Conservation (phyloP, 2,888 invertebrate species). For the Onthophagus sagittarius region DNA sequence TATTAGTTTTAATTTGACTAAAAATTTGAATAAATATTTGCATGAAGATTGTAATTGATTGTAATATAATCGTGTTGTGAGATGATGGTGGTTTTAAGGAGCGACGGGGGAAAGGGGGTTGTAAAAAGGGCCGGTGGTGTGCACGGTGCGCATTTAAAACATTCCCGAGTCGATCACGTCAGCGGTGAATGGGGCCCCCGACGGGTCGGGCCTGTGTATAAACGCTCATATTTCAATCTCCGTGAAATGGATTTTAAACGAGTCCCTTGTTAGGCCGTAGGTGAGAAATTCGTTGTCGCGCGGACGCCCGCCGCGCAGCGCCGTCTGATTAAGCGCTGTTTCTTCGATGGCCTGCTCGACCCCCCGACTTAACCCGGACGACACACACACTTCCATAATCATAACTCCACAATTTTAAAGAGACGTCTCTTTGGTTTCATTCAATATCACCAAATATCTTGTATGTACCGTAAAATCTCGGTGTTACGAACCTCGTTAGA, state of each 20-base stretch:
- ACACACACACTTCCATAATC: constrained; percentile 39
- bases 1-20: too few species aligned
- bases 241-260: constrained; percentile 46
- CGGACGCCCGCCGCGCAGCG: constrained; percentile 38
- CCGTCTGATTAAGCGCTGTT: constrained; percentile 36
- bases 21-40: background rate
- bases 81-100: background rate
- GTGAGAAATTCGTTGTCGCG: constrained; percentile 51
- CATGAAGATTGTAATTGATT: background rate
- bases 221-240: constrained; percentile 48
- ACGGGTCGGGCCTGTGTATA: constrained; percentile 40
- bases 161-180: constrained; percentile 32
- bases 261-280: constrained; percentile 49
- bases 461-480: too few species aligned
- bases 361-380: constrained; percentile 14
- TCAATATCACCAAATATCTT: background rate
- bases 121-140: constrained; percentile 19
- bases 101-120: background rate
- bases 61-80: background rate
- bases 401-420: constrained; percentile 44
- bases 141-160: constrained; percentile 32
- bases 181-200: constrained; percentile 45
- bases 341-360: constrained; percentile 31
- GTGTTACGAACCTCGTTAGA: too few species aligned
- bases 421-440: background rate